A percentile compares a stretch with the other conserved stretches of the same genome.
phyloP scores from a whole-genome alignment of 30 jellyfish, hydroid and myxozoan species.

The Cassiopea xamachana region DNA sequence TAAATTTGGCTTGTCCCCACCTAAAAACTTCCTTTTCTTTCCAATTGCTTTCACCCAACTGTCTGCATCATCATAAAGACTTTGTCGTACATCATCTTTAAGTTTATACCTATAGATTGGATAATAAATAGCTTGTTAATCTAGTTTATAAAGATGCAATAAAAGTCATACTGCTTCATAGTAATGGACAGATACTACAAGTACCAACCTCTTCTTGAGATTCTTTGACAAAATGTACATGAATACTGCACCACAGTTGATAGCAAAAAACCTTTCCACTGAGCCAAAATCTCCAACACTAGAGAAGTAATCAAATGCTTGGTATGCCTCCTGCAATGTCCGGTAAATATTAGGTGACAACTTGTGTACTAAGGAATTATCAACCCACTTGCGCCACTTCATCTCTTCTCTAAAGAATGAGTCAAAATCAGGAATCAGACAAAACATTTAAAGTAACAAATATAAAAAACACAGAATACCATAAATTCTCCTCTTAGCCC shows the following conservation, averaged over 20 bases:
- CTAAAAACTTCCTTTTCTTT: constrained; percentile 78
- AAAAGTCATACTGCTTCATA: background rate
- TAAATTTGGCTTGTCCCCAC: constrained; percentile 93
- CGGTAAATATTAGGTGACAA: constrained; percentile 97
- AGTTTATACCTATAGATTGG: constrained; percentile 67
- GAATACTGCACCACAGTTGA: constrained; percentile 91
- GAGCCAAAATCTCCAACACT: constrained; percentile 91
- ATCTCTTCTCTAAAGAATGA: constrained; percentile 80
- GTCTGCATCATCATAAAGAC: constrained; percentile 90
- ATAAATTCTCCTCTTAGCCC: background rate
- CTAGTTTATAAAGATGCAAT: no score
- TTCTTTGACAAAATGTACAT: constrained; percentile 91
- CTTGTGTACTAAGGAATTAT: constrained; percentile 84
- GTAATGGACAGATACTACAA: background rate
- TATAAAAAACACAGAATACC: background rate
- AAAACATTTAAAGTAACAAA: no score
- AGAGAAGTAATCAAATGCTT: constrained; percentile 90
- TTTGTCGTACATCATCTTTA: constrained; percentile 92
- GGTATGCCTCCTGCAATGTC: constrained; percentile 86
- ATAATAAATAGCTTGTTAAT: no score
- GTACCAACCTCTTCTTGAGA: constrained; percentile 73
- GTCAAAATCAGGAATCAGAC: background rate
- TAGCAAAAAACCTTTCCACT: constrained; percentile 74
- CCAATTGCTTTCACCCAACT: constrained; percentile 95
- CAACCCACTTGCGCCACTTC: constrained; percentile 99